Evolutionary conservation across 2,888 invertebrate genomes (phyloP), one percentile per base, ranked within the genome.

Genomic region (Ormyrus nitidulus): DNA sequence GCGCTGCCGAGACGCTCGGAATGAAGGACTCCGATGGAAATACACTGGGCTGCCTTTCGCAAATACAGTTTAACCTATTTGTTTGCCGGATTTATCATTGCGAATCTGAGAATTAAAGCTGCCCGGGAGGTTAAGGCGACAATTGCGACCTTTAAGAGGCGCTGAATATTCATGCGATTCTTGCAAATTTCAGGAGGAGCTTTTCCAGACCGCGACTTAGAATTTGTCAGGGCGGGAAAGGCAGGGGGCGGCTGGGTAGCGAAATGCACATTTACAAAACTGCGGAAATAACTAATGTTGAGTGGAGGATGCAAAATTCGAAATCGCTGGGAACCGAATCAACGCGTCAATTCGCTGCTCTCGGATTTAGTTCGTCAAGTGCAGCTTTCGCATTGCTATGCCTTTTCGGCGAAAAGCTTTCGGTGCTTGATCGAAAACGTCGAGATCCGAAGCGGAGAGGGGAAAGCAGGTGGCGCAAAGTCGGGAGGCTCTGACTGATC

Each of bases 361-460:
- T 70, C 10, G 64, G 58, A 56, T 77, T 77, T 64, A 51, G 56
- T 19, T 70, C 56, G 34, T 10, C 49, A 56, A 62, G 56, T 54
- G 62, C n/a, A n/a, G 13, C 46, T 7, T 1, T 13, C 10, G 44
- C 8, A 53, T n/a, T 70, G 70, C 64, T 46, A 46, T 11, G 34
- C 58, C 51, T 71, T 71, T 71, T 58, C 49, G 64, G 51, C 46
- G 64, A 7, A 69, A 61, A 62, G 62, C 62, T 54, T 11, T 76
- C 34, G 19, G 44, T 0, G 54, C 69, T 76, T 62, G 54, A 76
- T 76, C 62, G 76, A 69, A 76, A 76, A 76, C 68, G 62, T 76
- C 62, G 69, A 62, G 69, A 76, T 68, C 34, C 62, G 53, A 34
- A 34, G n/a, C 13, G 46, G 54, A 54, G 53, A 44, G 46, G 11